Conservation (phyloP, 2,888 invertebrate genomes). For the Epirrhoe tristata region DNA sequence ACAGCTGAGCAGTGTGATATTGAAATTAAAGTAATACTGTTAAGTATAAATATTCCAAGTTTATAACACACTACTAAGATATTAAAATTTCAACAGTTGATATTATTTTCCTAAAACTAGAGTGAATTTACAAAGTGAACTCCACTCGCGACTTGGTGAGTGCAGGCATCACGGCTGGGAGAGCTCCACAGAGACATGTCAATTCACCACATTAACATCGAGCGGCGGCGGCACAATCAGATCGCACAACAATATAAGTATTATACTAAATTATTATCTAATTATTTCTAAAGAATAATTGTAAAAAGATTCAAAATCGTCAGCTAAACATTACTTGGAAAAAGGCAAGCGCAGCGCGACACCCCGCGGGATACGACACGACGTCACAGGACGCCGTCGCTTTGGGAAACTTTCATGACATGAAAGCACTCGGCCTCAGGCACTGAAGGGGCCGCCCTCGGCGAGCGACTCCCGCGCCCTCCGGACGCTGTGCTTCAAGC, state of each 20-base stretch:
- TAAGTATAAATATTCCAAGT: constrained; percentile 12
- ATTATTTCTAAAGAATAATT: constrained; percentile 40
- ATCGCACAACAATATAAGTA: constrained; percentile 41
- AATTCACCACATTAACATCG: background rate
- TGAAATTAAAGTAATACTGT: constrained; percentile 36
- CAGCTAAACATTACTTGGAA: constrained; percentile 32
- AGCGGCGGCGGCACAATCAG: constrained; percentile 34
- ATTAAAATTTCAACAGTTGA: constrained; percentile 18
- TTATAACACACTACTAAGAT: constrained; percentile 16
- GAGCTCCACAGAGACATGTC: background rate
- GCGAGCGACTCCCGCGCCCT: background rate
- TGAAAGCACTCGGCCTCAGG: too few relatives aligned
- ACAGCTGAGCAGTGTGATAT: constrained; percentile 19
- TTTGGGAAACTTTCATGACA: too few relatives aligned
- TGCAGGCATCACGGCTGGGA: too few relatives aligned
- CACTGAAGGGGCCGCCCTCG: too few relatives aligned
- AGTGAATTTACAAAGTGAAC: background rate
- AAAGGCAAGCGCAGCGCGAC: constrained; percentile 24
- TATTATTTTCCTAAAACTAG: constrained; percentile 5
- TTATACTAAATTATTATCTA: constrained; percentile 18
- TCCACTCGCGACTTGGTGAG: too few relatives aligned
- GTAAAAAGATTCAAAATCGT: constrained; percentile 60
- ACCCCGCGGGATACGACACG: background rate
- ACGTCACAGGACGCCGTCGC: background rate
- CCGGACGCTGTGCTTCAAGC: constrained; percentile 16